These are phyloP conservation scores for Xiphophorus couchianus DNA, from an alignment of 2,113 vertebrate genomes.

Conservation along the genomic window DNA sequence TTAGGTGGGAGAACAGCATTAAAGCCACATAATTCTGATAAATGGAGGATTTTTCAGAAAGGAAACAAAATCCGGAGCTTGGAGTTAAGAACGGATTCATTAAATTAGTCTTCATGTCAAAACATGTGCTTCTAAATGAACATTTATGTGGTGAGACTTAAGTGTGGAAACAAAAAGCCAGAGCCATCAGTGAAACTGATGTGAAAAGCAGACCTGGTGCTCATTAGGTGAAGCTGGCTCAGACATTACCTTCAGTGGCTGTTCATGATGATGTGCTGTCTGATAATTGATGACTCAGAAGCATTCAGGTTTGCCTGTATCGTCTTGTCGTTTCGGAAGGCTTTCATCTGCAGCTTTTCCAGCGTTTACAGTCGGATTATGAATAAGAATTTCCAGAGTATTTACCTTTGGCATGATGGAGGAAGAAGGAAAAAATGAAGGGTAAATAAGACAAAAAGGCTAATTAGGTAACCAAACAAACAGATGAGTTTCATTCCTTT, in stretches of 20 bases:
- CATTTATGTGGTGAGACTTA: background rate
- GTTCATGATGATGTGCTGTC: background rate
- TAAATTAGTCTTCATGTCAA: background rate
- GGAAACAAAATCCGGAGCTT: background rate
- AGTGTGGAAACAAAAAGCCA: background rate
- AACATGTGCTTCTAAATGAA: background rate
- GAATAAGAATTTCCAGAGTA: constrained; percentile 48
- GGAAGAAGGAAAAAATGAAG: background rate
- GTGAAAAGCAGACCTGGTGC: background rate
- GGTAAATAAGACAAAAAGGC: background rate
- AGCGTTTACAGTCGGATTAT: constrained; percentile 51
- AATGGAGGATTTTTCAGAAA: background rate
- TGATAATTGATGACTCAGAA: constrained; percentile 55
- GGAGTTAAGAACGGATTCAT: background rate
- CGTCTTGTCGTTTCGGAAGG: constrained; percentile 44
- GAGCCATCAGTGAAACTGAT: background rate
- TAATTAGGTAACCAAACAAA: background rate
- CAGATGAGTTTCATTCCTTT: background rate
- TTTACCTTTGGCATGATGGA: background rate
- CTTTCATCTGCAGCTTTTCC: constrained; percentile 40
- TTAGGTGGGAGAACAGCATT: too few species aligned
- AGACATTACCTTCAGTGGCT: background rate
- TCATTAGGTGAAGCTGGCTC: background rate
- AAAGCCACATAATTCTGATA: background rate
- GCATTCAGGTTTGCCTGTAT: constrained; percentile 26